Conservation (phyloP, 2,113 vertebrate genomes). For the Ancistrus triradiatus region DNA sequence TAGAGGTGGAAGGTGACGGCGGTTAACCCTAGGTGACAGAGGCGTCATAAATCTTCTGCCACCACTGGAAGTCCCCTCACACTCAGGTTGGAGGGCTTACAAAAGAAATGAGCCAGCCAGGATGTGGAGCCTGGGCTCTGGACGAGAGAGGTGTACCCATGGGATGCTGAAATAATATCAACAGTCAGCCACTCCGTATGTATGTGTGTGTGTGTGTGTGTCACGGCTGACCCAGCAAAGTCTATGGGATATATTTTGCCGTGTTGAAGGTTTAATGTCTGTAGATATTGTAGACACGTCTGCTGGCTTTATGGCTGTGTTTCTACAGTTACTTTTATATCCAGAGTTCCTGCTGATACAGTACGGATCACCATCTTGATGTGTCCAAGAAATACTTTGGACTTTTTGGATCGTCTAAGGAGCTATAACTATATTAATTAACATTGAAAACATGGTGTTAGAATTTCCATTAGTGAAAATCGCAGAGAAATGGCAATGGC, state of each 20-base stretch:
- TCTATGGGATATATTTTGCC: conserved; percentile 30
- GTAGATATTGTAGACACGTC: conserved; percentile 42
- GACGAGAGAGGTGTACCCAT: conserved; percentile 50
- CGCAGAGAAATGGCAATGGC: no score
- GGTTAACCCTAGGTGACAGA: conserved; percentile 71
- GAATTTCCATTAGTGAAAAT: no score
- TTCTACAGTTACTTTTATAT: no score
- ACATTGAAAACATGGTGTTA: no score
- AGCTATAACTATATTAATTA: no score
- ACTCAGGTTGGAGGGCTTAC: conserved; percentile 79
- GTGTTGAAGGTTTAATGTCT: conserved; percentile 16
- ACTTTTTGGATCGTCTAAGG: no score
- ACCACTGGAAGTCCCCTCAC: conserved; percentile 82
- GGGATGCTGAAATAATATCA: conserved; percentile 86
- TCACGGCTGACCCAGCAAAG: conserved; percentile 25
- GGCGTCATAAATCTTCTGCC: conserved; percentile 87
- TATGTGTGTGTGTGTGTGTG: conserved; percentile 39
- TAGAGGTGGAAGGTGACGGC: conserved; percentile 74
- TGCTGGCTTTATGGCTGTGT: conserved; percentile 5
- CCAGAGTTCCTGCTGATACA: no score
- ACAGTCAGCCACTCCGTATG: conserved; percentile 69
- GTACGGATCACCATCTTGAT: no score
- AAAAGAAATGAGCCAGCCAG: conserved; percentile 83
- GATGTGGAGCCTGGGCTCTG: conserved; percentile 72
- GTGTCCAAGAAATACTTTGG: no score